Conservation (phyloP, 2,113 vertebrate genomes). For the Silurus glanis region DNA sequence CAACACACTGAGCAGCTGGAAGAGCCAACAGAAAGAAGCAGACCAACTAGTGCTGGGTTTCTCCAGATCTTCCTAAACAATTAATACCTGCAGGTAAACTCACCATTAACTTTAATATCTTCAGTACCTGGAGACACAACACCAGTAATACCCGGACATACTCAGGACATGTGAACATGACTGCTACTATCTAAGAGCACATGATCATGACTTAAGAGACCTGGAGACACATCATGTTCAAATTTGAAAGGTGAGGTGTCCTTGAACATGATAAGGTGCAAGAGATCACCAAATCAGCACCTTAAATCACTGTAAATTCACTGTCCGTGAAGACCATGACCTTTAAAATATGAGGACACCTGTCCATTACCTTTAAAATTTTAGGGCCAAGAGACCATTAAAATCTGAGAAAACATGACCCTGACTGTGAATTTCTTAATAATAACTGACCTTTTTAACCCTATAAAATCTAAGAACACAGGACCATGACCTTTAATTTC, state of each 20-base stretch:
- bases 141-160: not conserved
- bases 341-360: not conserved
- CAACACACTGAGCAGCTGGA: conserved; percentile 4
- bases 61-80: not conserved
- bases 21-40: not conserved
- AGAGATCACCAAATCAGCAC: not conserved
- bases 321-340: not conserved
- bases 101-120: not conserved
- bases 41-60: not conserved
- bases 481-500: too few relatives aligned
- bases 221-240: not conserved
- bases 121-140: not conserved
- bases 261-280: too few relatives aligned
- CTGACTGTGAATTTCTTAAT: not conserved
- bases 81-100: not conserved
- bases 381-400: not conserved
- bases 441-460: not conserved
- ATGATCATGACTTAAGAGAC: not conserved
- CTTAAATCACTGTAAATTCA: not conserved
- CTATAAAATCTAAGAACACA: not conserved
- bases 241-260: too few relatives aligned
- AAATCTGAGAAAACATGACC: not conserved
- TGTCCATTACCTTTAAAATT: not conserved
- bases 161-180: not conserved
- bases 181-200: not conserved